phyloP scores from a whole-genome alignment of 2,113 vertebrate genomes.

The Cyprinodon variegatus region DNA sequence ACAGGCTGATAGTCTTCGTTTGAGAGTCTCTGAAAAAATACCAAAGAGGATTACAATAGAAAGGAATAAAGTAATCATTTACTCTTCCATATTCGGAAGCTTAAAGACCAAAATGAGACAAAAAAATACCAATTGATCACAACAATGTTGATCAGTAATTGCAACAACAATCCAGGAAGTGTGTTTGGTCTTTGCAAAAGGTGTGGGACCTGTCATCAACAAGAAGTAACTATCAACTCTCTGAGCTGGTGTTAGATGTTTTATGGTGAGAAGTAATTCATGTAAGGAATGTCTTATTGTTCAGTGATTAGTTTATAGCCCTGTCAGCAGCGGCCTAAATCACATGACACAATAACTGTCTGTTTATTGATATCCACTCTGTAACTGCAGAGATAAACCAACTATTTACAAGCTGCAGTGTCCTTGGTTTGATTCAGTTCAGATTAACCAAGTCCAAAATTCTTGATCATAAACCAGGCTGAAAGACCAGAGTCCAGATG shows the following conservation, averaged over 20 bases:
- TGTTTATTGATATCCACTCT: neutral
- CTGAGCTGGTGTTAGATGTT: neutral
- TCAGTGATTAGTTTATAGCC: neutral
- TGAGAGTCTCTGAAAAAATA: slow-evolving; percentile 57
- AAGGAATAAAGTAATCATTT: too few relatives aligned
- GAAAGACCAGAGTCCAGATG: neutral
- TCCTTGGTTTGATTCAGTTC: neutral
- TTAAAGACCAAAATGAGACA: too few relatives aligned
- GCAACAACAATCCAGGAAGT: neutral
- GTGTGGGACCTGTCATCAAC: neutral
- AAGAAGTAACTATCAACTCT: neutral
- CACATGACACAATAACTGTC: neutral
- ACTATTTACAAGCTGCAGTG: too few relatives aligned
- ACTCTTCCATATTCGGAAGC: too few relatives aligned
- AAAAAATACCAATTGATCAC: neutral
- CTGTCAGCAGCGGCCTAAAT: neutral
- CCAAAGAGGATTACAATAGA: neutral
- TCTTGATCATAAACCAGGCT: neutral
- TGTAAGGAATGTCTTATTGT: neutral
- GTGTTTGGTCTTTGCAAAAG: neutral
- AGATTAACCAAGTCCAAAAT: neutral
- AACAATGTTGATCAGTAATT: neutral
- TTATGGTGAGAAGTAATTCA: neutral
- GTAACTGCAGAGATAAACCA: neutral
- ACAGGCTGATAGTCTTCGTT: slow-evolving; percentile 13